phyloP scores from a whole-genome alignment of 2,888 invertebrate genomes.

The Heliconius ismenius region DNA sequence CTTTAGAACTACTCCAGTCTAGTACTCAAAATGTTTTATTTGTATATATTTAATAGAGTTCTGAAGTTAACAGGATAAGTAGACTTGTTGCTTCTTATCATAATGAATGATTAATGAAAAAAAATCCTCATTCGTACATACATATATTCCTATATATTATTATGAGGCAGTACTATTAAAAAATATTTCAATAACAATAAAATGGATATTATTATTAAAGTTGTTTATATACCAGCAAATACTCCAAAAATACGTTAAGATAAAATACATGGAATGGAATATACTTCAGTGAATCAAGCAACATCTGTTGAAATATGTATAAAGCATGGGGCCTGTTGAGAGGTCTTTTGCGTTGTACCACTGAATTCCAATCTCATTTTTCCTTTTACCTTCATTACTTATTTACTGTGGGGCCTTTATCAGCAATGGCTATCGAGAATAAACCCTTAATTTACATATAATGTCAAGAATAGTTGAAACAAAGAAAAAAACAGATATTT shows the following conservation, averaged over 20 bases:
- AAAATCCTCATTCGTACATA: background rate
- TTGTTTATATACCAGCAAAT: background rate
- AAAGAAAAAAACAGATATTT: conserved; percentile 62
- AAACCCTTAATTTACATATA: conserved; percentile 52
- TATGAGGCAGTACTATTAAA: background rate
- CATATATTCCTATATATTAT: too few relatives aligned
- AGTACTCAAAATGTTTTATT: conserved; percentile 2
- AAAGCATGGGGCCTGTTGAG: conserved; percentile 30
- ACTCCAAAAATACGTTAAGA: conserved; percentile 10
- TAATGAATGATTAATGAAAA: background rate
- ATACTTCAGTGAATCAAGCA: conserved; percentile 21
- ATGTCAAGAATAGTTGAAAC: conserved; percentile 53
- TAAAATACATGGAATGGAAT: conserved; percentile 20
- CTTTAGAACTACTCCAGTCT: background rate
- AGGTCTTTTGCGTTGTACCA: conserved; percentile 32
- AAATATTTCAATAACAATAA: background rate
- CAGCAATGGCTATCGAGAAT: conserved; percentile 43
- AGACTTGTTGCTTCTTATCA: fast-evolving
- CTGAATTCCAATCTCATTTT: conserved; percentile 43
- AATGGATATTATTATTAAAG: background rate
- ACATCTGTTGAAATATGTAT: conserved; percentile 31
- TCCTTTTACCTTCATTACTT: conserved; percentile 48
- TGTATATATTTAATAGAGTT: background rate
- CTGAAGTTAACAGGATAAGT: background rate
- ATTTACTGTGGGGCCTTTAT: conserved; percentile 45